phyloP scores from a whole-genome alignment of 2,113 vertebrate genomes.

The Nesogale talazaci region DNA sequence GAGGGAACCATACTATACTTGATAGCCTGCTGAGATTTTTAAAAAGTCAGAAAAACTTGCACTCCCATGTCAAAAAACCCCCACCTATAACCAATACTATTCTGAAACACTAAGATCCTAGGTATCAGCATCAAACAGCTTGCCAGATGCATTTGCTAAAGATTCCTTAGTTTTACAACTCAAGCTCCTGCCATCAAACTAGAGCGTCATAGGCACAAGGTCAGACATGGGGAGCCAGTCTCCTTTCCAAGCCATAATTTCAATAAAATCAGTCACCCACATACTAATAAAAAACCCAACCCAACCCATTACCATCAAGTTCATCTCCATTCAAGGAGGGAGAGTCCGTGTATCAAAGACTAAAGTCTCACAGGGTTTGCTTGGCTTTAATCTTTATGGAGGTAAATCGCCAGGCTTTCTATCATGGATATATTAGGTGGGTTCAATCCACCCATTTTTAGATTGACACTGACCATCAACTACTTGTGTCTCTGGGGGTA shows the following conservation, averaged over 20 bases:
- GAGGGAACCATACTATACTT: neutral
- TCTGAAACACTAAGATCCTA: neutral
- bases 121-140: neutral
- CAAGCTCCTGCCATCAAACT: neutral
- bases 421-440: neutral
- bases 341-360: neutral
- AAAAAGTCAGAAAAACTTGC: neutral
- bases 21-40: neutral
- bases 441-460: neutral
- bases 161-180: neutral
- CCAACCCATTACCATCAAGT: neutral
- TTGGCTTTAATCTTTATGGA: neutral
- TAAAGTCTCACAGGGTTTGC: neutral
- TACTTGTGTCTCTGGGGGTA: neutral
- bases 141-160: neutral
- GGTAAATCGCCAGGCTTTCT: neutral
- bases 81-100: neutral
- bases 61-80: neutral
- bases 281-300: neutral
- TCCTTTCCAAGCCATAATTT: conserved; percentile 18
- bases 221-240: neutral
- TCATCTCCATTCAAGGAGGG: neutral
- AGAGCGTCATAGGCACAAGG: neutral
- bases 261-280: neutral
- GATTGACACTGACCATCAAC: neutral